Conservation (phyloP, 2,888 invertebrate species). For the Lypha dubia region DNA sequence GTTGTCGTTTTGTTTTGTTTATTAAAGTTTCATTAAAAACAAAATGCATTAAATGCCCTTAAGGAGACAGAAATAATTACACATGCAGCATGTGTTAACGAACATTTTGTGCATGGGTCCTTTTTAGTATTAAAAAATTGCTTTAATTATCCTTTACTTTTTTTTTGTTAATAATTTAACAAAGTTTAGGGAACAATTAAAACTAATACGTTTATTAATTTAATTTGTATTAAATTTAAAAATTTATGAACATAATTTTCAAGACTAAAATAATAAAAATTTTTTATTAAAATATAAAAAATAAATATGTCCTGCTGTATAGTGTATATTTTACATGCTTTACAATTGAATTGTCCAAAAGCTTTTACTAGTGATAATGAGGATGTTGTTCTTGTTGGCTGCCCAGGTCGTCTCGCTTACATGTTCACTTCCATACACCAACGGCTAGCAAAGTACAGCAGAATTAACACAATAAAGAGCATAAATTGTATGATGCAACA, state of each 20-base stretch:
- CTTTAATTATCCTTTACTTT: neutral
- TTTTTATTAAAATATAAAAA: too few species aligned
- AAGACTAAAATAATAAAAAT: too few species aligned
- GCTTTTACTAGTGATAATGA: neutral
- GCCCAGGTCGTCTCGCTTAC: too few species aligned
- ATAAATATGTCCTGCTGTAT: neutral
- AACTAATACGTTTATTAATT: neutral
- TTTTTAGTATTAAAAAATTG: neutral
- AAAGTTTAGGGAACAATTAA: neutral
- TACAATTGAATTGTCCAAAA: neutral
- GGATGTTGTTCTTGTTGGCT: neutral
- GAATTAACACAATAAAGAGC: constrained; percentile 32
- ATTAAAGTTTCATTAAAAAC: constrained; percentile 9
- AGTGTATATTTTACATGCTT: neutral
- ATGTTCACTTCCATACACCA: neutral
- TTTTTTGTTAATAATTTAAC: neutral
- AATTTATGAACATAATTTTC: neutral
- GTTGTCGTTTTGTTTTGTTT: neutral
- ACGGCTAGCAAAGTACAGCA: neutral
- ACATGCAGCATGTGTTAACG: constrained; percentile 15
- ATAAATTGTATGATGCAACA: constrained; percentile 39
- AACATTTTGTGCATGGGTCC: too few species aligned
- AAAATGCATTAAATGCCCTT: constrained; percentile 31
- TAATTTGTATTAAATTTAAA: too few species aligned
- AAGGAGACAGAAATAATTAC: constrained; percentile 40